Evolutionary conservation across 92 coral and sea anemone species (phyloP), one percentile per base, ranked within the genome.

Genomic region (Parazoanthus atlanticus): DNA sequence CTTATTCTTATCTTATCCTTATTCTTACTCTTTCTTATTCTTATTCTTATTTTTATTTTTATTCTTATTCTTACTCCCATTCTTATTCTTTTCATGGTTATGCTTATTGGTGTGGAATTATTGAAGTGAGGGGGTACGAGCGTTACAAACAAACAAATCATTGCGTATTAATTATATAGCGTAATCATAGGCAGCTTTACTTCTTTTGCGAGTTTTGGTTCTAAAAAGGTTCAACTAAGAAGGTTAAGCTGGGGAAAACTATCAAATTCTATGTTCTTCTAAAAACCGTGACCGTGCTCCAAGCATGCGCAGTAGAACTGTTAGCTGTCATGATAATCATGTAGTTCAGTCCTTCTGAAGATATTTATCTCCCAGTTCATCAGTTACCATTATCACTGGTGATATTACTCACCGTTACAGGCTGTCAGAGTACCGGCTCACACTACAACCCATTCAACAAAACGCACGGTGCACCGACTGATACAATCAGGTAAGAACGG

Each of bases 361-460:
- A 21, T 36, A 7, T 9, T 16, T 23, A 65, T 38, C 34, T 75
- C 23, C 10, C 36, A 6, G 12, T 64, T 17, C 70, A 77, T 26
- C 23, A 19, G 41, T 49, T 66, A 6, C 23, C 26, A 32, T 80
- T 9, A 1, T 77, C 33, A 12, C 38, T 15, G 0, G 32, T 65
- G 1, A 11, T 65, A 2, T 58, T 9, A 13, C 9, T 65, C 25
- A 46, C 49, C 72, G 25, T 66, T 40, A 10, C 79, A 90, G 92
- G 92, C 6, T 90, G 92, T 64, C 69, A 77, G 28, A 90, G 92
- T 74, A 58, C 92, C 6, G 88, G 88, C 36, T 85, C 90, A 23
- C 92, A 90, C 54, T 90, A 86, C 86, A 90, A 90, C 70, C 92
- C 92, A 3, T 86, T 86, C 40, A 31, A 52, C 28, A 47, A 79